A percentile compares a stretch with the other conserved stretches of the same genome.
These are phyloP conservation scores for Aphaenogaster rudis DNA, from an alignment of 1,140 invertebrate species.

Conservation along the genomic window DNA sequence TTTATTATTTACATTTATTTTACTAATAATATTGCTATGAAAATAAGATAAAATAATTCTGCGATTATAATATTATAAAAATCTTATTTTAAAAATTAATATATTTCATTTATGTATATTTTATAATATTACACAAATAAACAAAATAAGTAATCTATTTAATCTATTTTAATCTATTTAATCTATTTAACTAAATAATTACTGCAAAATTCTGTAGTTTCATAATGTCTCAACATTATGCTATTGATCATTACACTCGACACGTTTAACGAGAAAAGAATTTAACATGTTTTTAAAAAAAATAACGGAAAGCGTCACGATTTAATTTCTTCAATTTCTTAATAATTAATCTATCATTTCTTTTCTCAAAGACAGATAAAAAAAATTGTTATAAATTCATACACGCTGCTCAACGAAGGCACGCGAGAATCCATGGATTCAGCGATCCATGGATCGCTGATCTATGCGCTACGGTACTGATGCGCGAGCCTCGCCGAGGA, in stretches of 20 bases:
- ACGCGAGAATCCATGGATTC: not conserved
- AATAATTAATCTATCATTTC: slow-evolving; percentile 4
- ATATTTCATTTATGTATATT: not conserved
- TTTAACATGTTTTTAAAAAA: not conserved
- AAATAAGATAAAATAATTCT: not conserved
- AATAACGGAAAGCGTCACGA: not conserved
- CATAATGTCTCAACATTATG: not conserved
- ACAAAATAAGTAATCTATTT: not conserved
- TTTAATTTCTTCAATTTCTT: not conserved
- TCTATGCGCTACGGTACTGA: slow-evolving; percentile 45
- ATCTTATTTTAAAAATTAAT: not conserved
- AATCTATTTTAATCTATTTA: not conserved
- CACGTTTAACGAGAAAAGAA: not conserved
- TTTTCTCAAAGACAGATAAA: not conserved
- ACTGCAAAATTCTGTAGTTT: not conserved
- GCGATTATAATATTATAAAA: not conserved
- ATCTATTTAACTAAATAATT: not conserved
- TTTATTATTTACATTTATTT: not conserved
- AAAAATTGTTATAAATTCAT: not conserved
- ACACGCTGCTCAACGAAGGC: not conserved
- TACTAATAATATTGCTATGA: not conserved
- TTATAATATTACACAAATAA: not conserved
- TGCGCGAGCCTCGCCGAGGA: slow-evolving; percentile 34
- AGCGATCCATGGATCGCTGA: slow-evolving; percentile 5
- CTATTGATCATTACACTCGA: not conserved